Evolutionary conservation across 2,888 invertebrate genomes (phyloP).

Genomic region (Philereme transversata): DNA sequence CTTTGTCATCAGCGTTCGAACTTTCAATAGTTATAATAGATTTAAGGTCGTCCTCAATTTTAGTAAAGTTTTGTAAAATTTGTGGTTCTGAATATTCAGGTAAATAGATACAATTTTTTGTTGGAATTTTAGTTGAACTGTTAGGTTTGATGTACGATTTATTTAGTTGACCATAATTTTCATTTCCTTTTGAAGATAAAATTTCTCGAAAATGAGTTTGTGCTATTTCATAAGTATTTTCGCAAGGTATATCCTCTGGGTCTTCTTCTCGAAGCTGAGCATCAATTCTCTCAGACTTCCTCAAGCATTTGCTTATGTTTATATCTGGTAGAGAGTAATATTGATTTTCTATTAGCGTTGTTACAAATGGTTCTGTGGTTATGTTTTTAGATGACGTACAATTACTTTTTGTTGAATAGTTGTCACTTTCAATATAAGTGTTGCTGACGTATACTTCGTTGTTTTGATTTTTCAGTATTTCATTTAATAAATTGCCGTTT

Average conservation of each 20-base stretch:
- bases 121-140: slow-evolving; percentile 48
- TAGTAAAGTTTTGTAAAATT: slow-evolving; percentile 66
- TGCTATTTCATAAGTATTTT: slow-evolving; percentile 76
- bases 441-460: slow-evolving; percentile 72
- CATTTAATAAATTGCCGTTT: slow-evolving; percentile 65
- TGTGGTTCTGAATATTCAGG: slow-evolving; percentile 66
- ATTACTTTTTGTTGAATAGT: slow-evolving; percentile 66
- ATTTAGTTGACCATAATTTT: slow-evolving; percentile 75
- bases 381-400: slow-evolving; percentile 75
- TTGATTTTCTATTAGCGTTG: slow-evolving; percentile 86
- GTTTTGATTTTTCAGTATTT: slow-evolving; percentile 59
- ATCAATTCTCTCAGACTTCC: slow-evolving; percentile 89
- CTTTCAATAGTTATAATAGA: slow-evolving; percentile 77
- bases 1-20: slow-evolving; percentile 72
- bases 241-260: slow-evolving; percentile 71
- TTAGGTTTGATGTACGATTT: slow-evolving; percentile 55
- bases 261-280: slow-evolving; percentile 85
- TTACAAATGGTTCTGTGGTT: slow-evolving; percentile 78
- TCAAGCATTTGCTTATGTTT: slow-evolving; percentile 87
- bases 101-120: slow-evolving; percentile 53
- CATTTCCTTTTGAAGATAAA: slow-evolving; percentile 59
- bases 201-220: slow-evolving; percentile 74
- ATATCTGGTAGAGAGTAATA: slow-evolving; percentile 89
- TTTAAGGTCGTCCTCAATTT: slow-evolving; percentile 77
- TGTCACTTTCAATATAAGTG: slow-evolving; percentile 71